Conservation (phyloP, 2,888 invertebrate genomes). For the Parnassius orleans region DNA sequence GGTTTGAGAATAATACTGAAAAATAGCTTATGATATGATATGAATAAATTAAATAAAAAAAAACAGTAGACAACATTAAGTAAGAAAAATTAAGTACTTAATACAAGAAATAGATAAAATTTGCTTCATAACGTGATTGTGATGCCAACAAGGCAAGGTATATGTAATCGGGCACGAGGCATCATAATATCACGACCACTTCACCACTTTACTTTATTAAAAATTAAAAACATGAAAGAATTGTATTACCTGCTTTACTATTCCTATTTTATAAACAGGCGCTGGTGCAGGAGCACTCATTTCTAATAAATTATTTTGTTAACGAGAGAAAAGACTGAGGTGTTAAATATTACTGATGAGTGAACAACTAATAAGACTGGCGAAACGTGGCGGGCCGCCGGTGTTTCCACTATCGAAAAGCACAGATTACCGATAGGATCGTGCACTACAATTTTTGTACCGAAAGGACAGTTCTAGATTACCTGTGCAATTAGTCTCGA, state of each 20-base stretch:
- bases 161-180: constrained; percentile 63
- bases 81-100: not conserved
- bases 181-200: constrained; percentile 29
- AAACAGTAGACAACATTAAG: not conserved
- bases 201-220: constrained; percentile 33
- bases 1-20: constrained; percentile 8
- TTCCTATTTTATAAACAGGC: constrained; percentile 66
- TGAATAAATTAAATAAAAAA: not conserved
- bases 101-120: constrained; percentile 1
- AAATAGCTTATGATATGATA: not conserved
- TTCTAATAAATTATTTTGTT: constrained; percentile 48
- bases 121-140: constrained; percentile 34
- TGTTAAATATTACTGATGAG: constrained; percentile 58
- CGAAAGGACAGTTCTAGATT: too few species aligned
- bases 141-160: constrained; percentile 72
- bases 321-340: constrained; percentile 48
- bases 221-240: constrained; percentile 39
- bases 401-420: constrained; percentile 60
- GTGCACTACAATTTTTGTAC: not conserved
- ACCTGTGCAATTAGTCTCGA: too few species aligned
- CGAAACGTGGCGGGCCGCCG: constrained; percentile 61
- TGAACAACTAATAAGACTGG: constrained; percentile 60
- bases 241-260: constrained; percentile 74
- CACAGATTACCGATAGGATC: constrained; percentile 12
- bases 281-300: constrained; percentile 70